phyloP scores from a whole-genome alignment of 1,140 invertebrate species.

The Panagrolaimus sp. region DNA sequence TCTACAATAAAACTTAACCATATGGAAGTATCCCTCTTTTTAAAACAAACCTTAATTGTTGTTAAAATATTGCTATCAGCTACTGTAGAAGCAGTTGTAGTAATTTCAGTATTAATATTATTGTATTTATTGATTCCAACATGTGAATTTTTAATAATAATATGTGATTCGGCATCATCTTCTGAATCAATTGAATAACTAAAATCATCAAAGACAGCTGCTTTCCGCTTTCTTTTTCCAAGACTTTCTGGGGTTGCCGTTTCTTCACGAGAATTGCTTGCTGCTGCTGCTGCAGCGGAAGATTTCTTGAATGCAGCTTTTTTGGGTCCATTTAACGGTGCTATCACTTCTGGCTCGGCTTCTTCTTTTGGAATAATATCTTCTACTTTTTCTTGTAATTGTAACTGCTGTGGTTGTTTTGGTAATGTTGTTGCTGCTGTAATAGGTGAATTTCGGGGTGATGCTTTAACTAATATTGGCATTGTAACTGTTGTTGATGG shows the following conservation, averaged over 20 bases:
- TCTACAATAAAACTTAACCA: slow-evolving; percentile 8
- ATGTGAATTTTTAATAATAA: neutral
- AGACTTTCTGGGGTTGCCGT: neutral
- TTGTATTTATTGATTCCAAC: too few relatives aligned
- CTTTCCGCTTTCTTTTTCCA: slow-evolving; percentile 1
- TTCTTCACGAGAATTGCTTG: neutral
- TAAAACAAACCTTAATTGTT: too few relatives aligned
- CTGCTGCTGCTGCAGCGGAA: neutral
- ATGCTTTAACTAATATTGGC: too few relatives aligned
- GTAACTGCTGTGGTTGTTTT: too few relatives aligned
- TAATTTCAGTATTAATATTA: too few relatives aligned
- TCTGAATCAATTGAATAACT: neutral
- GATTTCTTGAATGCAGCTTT: neutral
- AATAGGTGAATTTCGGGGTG: too few relatives aligned
- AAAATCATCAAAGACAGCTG: neutral
- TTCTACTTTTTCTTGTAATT: too few relatives aligned
- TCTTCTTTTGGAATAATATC: neutral
- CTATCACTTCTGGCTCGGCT: neutral
- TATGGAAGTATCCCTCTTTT: too few relatives aligned
- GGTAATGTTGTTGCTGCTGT: too few relatives aligned
- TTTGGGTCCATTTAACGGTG: neutral
- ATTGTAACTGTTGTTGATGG: too few relatives aligned
- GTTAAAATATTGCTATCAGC: too few relatives aligned
- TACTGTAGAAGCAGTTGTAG: neutral
- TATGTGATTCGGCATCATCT: neutral